These are phyloP conservation scores for Okapia johnstoni DNA, from an alignment of 2,113 vertebrate species.

Conservation along the genomic window DNA sequence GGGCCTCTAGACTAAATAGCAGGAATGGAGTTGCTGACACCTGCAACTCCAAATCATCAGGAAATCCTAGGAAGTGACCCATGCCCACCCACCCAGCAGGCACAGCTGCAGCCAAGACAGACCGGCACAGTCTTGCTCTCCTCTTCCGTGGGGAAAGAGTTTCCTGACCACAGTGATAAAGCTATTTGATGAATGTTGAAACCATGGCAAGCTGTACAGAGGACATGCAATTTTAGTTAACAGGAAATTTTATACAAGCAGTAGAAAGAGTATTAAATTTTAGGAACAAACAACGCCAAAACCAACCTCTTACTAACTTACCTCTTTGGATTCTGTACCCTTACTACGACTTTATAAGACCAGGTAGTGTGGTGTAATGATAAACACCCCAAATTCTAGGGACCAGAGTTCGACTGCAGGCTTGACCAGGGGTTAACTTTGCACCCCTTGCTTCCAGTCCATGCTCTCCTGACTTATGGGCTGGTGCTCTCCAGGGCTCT, in stretches of 20 bases:
- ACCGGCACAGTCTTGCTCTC: not conserved
- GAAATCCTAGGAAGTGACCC: not conserved
- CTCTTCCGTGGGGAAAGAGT: not conserved
- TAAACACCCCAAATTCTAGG: not conserved
- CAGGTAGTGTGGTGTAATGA: not conserved
- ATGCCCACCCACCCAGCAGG: not conserved
- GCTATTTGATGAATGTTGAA: not conserved
- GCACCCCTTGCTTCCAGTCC: not conserved
- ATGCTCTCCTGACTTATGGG: not conserved
- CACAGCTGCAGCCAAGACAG: not conserved
- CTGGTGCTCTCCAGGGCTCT: not conserved
- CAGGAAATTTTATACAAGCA: not conserved
- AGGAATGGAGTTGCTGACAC: not conserved
- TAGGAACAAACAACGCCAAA: not conserved
- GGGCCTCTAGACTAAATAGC: not conserved
- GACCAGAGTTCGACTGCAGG: not conserved
- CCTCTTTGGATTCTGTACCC: not conserved
- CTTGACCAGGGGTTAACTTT: not conserved
- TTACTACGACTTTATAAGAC: not conserved
- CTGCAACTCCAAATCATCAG: not conserved
- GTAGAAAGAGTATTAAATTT: not conserved
- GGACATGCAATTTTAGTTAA: not conserved
- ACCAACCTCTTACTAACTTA: not conserved
- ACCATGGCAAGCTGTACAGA: not conserved
- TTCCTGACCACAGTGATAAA: not conserved